Conservation (phyloP, 2,888 invertebrate species). For the Drosophila incognita region DNA sequence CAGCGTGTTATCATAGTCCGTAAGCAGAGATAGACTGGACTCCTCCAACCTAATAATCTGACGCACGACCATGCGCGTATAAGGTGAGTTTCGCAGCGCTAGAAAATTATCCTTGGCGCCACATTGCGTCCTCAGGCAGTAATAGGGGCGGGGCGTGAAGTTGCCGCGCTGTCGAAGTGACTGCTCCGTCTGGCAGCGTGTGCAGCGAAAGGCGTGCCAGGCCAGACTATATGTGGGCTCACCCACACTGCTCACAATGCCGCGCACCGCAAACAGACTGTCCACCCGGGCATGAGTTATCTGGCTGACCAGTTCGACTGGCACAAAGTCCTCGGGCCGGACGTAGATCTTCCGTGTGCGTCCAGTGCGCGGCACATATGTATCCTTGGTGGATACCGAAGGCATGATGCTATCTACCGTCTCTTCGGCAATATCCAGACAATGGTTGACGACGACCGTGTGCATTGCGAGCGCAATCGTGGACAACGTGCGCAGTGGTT, state of each 20-base stretch:
- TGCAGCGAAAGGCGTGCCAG: conserved; percentile 89
- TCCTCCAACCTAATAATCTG: conserved; percentile 94
- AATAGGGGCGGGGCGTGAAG: conserved; percentile 59
- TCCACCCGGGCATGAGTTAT: conserved; percentile 86
- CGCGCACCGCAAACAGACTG: conserved; percentile 91
- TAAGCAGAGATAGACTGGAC: conserved; percentile 83
- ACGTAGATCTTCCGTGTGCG: conserved; percentile 84
- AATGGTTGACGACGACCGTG: conserved; percentile 57
- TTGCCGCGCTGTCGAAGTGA: conserved; percentile 87
- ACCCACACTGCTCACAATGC: conserved; percentile 93
- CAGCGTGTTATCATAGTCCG: conserved; percentile 89
- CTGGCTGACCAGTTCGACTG: conserved; percentile 86
- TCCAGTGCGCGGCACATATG: conserved; percentile 57
- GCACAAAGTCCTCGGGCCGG: conserved; percentile 88
- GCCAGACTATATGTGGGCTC: conserved; percentile 90
- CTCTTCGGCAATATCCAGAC: conserved; percentile 48
- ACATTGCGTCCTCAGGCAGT: conserved; percentile 72
- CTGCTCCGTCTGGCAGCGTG: conserved; percentile 85
- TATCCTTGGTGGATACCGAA: conserved; percentile 8
- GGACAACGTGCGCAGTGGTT: conserved; percentile 89
- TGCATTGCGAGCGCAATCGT: conserved; percentile 91
- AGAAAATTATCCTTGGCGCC: conserved; percentile 86
- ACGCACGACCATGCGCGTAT: conserved; percentile 91
- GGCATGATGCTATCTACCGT: conserved; percentile 22
- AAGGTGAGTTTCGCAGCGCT: conserved; percentile 87